These are phyloP conservation scores for Larimichthys polyactis DNA, from an alignment of 2,113 vertebrate genomes.

Conservation along the genomic window DNA sequence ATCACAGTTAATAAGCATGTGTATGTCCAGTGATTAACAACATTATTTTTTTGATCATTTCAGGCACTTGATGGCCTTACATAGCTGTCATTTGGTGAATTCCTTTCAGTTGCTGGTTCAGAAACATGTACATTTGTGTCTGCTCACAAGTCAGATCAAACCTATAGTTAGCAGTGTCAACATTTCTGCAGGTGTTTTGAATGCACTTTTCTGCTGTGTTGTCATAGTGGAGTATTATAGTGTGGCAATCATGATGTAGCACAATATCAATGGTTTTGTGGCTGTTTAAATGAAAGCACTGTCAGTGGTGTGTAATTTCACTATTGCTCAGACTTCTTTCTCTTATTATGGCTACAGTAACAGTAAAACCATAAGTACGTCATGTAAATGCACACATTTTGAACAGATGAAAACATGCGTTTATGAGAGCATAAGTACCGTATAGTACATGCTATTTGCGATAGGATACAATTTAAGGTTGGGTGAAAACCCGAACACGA, in stretches of 20 bases:
- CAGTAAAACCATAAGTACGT: conserved; percentile 12
- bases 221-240: background rate
- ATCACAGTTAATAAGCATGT: conserved; percentile 53
- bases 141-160: background rate
- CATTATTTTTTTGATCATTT: conserved; percentile 21
- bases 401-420: background rate
- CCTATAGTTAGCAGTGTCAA: background rate
- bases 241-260: background rate
- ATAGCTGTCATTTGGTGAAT: conserved; percentile 31
- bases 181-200: conserved; percentile 23
- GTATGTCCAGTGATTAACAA: conserved; percentile 26
- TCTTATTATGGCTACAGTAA: background rate
- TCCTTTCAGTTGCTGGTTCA: background rate
- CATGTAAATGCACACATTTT: conserved; percentile 12
- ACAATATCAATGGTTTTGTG: conserved; percentile 2
- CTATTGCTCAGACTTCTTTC: background rate
- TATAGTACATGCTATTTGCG: background rate
- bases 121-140: background rate
- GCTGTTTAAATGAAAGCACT: background rate
- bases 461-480: background rate
- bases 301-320: conserved; percentile 6
- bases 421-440: background rate
- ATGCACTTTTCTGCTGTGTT: conserved; percentile 7
- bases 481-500: background rate
- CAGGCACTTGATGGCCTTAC: conserved; percentile 28